These are phyloP conservation scores for Epistrophe eligans DNA, from an alignment of 2,888 invertebrate species.

Conservation along the genomic window DNA sequence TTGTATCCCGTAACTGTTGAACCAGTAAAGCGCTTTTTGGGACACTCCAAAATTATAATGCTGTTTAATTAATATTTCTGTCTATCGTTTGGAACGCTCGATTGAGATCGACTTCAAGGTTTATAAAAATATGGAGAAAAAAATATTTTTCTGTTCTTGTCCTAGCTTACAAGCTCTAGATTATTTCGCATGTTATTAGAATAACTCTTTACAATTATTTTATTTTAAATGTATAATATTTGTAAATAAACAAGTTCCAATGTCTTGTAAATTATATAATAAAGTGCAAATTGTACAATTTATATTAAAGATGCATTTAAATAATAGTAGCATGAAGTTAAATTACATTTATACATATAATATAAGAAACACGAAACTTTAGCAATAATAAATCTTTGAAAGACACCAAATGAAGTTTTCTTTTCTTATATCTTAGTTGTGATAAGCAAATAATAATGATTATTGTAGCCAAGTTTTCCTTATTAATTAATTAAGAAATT, in stretches of 20 bases:
- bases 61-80: too few species aligned
- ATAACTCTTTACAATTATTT: too few species aligned
- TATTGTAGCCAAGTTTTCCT: slow-evolving; percentile 1
- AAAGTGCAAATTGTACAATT: slow-evolving; percentile 9
- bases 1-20: too few species aligned
- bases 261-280: slow-evolving; percentile 42
- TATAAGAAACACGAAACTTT: neutral
- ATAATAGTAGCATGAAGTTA: neutral
- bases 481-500: neutral
- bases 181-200: too few species aligned
- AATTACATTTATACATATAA: neutral
- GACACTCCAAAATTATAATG: too few species aligned
- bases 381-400: slow-evolving; percentile 3
- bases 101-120: too few species aligned
- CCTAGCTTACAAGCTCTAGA: too few species aligned
- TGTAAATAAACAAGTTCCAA: slow-evolving; percentile 50
- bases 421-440: slow-evolving; percentile 7
- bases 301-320: slow-evolving; percentile 28
- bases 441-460: slow-evolving; percentile 8
- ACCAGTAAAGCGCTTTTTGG: too few species aligned
- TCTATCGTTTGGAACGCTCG: too few species aligned
- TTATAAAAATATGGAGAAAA: too few species aligned
- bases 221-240: slow-evolving; percentile 43
- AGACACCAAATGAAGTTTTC: neutral
- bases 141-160: too few species aligned